These are phyloP conservation scores for Scaptomyza graminum DNA, from an alignment of 1,140 invertebrate genomes.

Conservation along the genomic window DNA sequence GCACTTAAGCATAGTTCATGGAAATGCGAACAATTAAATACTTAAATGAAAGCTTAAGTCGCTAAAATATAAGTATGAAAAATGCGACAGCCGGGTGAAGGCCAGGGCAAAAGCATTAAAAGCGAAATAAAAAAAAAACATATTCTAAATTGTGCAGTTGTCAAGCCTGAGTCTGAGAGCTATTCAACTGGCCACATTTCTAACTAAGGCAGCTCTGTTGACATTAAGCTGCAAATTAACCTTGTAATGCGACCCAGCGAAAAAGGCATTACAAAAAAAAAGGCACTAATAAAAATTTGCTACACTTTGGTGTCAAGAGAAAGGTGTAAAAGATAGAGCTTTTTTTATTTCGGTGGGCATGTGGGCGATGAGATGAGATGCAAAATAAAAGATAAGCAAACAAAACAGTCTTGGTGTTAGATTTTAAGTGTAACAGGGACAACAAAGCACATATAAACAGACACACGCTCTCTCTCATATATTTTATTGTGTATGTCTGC, in stretches of 20 bases:
- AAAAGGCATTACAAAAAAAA: slow-evolving; percentile 7
- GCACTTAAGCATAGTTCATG: slow-evolving; percentile 42
- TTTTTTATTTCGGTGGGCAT: background rate
- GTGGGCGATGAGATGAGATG: slow-evolving; percentile 57
- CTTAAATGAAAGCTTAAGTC: slow-evolving; percentile 47
- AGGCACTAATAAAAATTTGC: slow-evolving; percentile 26
- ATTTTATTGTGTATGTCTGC: slow-evolving; percentile 22
- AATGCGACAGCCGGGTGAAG: slow-evolving; percentile 32
- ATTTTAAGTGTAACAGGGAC: slow-evolving; percentile 82
- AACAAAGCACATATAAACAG: slow-evolving; percentile 44
- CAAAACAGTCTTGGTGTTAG: slow-evolving; percentile 78
- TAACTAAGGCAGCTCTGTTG: slow-evolving; percentile 48
- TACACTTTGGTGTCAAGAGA: background rate
- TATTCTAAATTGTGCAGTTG: background rate
- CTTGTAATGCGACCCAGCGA: slow-evolving; percentile 57
- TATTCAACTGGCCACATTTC: slow-evolving; percentile 51
- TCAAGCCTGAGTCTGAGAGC: slow-evolving; percentile 18
- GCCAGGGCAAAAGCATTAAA: slow-evolving; percentile 20
- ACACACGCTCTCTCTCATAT: slow-evolving; percentile 12
- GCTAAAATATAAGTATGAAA: slow-evolving; percentile 45
- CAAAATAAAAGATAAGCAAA: slow-evolving; percentile 76
- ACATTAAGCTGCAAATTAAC: slow-evolving; percentile 71
- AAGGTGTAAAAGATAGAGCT: background rate
- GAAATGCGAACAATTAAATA: slow-evolving; percentile 54
- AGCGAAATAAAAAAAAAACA: background rate